Conservation (phyloP, 1,140 invertebrate genomes). For the Bicyclus anynana region DNA sequence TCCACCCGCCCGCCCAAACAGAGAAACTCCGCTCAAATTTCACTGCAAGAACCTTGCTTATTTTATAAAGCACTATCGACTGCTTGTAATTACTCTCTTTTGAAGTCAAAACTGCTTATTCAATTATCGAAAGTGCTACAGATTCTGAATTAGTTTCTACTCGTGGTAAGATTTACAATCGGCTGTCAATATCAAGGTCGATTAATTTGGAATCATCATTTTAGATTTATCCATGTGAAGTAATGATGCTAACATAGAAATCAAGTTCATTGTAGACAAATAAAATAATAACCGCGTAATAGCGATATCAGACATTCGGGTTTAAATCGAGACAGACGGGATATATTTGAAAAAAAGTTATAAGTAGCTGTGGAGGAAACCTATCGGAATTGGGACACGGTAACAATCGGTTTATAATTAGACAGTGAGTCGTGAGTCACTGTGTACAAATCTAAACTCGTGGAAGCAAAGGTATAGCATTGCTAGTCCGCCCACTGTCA, state of each 20-base stretch:
- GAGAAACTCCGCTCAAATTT: conserved; percentile 73
- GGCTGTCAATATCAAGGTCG: conserved; percentile 18
- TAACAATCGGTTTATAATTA: conserved; percentile 62
- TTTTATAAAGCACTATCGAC: background rate
- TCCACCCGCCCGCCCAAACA: conserved; percentile 69
- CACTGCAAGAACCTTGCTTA: conserved; percentile 43
- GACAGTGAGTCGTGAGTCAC: conserved; percentile 56
- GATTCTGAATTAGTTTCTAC: no score
- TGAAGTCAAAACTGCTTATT: no score
- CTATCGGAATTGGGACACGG: conserved; percentile 43
- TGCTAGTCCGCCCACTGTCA: conserved; percentile 41
- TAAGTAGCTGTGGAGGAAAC: background rate
- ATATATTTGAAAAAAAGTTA: background rate
- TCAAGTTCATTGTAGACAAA: background rate
- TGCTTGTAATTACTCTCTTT: background rate
- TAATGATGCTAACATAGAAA: background rate
- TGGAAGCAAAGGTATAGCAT: conserved; percentile 48
- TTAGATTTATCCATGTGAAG: background rate
- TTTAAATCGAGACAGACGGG: background rate
- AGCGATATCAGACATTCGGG: background rate
- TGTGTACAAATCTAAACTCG: conserved; percentile 51
- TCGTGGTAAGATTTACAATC: background rate
- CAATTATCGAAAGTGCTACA: no score
- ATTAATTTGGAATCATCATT: background rate
- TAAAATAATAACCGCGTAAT: background rate